Evolutionary conservation across 2,113 vertebrate species (phyloP).

Genomic region (Eupsittula cactorum): DNA sequence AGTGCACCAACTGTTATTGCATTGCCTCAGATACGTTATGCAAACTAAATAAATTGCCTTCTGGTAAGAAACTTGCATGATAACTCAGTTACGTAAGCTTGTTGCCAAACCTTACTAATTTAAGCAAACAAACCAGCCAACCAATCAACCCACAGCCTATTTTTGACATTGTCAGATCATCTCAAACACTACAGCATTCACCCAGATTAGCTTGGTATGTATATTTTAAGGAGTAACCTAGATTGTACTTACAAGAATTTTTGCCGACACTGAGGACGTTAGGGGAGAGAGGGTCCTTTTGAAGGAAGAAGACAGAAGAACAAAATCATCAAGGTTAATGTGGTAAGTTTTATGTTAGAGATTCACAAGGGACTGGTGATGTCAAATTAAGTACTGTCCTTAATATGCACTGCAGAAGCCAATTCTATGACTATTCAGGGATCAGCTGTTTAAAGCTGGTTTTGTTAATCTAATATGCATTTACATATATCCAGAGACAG

Average conservation of each 20-base stretch:
- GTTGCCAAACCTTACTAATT: slow-evolving; percentile 20
- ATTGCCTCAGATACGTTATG: background rate
- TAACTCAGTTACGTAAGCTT: background rate
- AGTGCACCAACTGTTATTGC: background rate
- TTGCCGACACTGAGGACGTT: background rate
- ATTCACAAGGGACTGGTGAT: background rate
- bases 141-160: background rate
- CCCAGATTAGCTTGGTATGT: background rate
- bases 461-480: slow-evolving; percentile 49
- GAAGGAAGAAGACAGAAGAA: background rate
- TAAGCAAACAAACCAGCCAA: slow-evolving; percentile 18
- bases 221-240: background rate
- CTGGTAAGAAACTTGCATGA: slow-evolving; percentile 18
- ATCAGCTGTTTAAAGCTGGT: slow-evolving; percentile 45
- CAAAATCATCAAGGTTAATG: background rate
- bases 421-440: slow-evolving; percentile 27
- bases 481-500: slow-evolving; percentile 53
- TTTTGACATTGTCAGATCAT: slow-evolving; percentile 8
- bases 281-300: background rate
- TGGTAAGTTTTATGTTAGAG: background rate
- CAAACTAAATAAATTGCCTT: slow-evolving; percentile 41
- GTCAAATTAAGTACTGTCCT: background rate
- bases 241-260: background rate
- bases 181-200: background rate
- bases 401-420: background rate